Evolutionary conservation across 1,140 invertebrate genomes (phyloP).

Genomic region (Brachystomella parvula): DNA sequence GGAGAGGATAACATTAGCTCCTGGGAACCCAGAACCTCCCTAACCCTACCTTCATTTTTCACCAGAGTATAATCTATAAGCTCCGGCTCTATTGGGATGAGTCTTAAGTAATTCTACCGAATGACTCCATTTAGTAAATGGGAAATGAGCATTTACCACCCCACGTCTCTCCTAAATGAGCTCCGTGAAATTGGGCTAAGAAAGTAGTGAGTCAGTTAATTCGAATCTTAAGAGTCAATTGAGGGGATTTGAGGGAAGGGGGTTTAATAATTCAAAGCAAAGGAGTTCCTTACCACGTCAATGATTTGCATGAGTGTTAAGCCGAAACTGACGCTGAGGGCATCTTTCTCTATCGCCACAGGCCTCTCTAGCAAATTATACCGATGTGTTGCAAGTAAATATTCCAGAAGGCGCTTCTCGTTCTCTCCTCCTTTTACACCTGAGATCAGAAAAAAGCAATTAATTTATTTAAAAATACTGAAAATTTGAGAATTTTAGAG

Average conservation of each 20-base stretch:
- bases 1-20: not conserved
- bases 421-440: slow-evolving; percentile 72
- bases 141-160: too few relatives aligned
- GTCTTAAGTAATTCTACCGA: too few relatives aligned
- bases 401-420: slow-evolving; percentile 79
- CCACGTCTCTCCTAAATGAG: too few relatives aligned
- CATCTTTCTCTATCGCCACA: slow-evolving; percentile 86
- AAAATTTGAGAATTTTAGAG: not conserved
- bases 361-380: slow-evolving; percentile 95
- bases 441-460: slow-evolving; percentile 46
- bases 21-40: slow-evolving; percentile 1
- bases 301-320: slow-evolving; percentile 97
- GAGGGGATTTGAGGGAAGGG: too few relatives aligned
- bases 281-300: slow-evolving; percentile 96
- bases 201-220: too few relatives aligned
- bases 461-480: not conserved
- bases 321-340: slow-evolving; percentile 87
- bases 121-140: too few relatives aligned
- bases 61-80: not conserved
- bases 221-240: too few relatives aligned
- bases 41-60: slow-evolving; percentile 12
- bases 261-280: too few relatives aligned
- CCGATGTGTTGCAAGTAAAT: slow-evolving; percentile 55
- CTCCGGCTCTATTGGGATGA: not conserved
- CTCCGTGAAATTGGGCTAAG: too few relatives aligned